These are phyloP conservation scores for Ophion ellenae DNA, from an alignment of 2,888 invertebrate species.

Conservation along the genomic window DNA sequence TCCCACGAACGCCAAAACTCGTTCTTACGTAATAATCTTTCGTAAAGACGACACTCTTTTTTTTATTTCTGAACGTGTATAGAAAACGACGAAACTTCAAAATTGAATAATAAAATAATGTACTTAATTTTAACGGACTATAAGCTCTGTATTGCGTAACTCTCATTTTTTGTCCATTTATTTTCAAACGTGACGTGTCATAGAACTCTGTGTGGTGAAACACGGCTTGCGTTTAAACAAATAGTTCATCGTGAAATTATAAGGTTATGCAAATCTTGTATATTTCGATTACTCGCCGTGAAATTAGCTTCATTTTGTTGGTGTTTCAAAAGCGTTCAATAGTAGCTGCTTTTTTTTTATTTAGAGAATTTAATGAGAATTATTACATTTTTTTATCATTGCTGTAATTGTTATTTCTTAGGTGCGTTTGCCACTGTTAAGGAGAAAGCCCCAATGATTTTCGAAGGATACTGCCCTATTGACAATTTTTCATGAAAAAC, in stretches of 20 bases:
- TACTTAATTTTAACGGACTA: constrained; percentile 51
- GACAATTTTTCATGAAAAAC: too few species aligned
- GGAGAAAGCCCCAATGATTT: too few species aligned
- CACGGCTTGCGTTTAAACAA: not conserved
- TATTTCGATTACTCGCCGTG: not conserved
- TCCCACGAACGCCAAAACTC: constrained; percentile 31
- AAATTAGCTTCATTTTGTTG: not conserved
- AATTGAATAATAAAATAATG: constrained; percentile 53
- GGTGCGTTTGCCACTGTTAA: too few species aligned
- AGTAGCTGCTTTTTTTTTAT: too few species aligned
- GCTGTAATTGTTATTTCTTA: too few species aligned
- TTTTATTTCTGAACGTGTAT: constrained; percentile 43
- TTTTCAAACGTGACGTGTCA: not conserved
- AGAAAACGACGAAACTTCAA: constrained; percentile 44
- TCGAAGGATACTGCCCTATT: too few species aligned
- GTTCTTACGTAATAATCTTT: constrained; percentile 5
- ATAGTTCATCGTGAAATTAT: not conserved
- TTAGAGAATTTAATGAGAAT: too few species aligned
- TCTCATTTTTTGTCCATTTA: not conserved
- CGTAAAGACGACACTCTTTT: not conserved
- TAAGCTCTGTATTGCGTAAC: constrained; percentile 19
- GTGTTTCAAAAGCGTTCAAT: too few species aligned
- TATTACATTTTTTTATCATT: too few species aligned
- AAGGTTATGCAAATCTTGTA: not conserved
- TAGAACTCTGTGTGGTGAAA: constrained; percentile 1